Evolutionary conservation across 2,888 invertebrate genomes (phyloP).

Genomic region (Netelia inedita): DNA sequence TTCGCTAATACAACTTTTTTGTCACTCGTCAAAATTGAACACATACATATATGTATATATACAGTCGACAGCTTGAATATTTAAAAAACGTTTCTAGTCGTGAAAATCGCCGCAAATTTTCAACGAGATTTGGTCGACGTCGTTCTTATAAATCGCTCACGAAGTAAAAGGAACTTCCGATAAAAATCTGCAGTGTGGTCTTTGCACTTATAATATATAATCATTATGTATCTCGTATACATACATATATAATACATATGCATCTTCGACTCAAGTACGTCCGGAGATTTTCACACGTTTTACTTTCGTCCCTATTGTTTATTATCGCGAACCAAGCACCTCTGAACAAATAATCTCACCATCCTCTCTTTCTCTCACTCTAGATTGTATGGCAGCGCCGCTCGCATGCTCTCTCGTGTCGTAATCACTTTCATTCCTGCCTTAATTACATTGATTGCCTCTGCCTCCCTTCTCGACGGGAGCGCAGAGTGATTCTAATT

Average conservation of each 20-base stretch:
- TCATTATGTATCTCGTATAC: conserved; percentile 11
- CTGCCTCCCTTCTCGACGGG: conserved; percentile 20
- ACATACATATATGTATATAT: conserved; percentile 17
- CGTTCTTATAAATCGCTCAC: conserved; percentile 21
- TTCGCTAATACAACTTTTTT: not conserved
- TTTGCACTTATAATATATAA: conserved; percentile 18
- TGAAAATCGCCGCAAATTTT: conserved; percentile 22
- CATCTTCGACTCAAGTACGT: conserved; percentile 29
- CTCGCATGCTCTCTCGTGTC: conserved; percentile 55
- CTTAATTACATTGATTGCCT: conserved; percentile 69
- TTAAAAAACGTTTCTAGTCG: conserved; percentile 3
- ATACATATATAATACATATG: conserved; percentile 13
- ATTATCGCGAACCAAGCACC: conserved; percentile 58
- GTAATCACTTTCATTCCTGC: conserved; percentile 70
- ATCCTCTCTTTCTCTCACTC: conserved; percentile 32
- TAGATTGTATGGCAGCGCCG: conserved; percentile 25
- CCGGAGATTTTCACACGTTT: conserved; percentile 66
- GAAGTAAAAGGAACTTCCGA: conserved; percentile 58
- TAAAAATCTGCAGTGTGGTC: conserved; percentile 47
- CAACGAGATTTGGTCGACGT: conserved; percentile 49
- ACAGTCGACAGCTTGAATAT: not conserved
- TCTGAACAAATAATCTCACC: conserved; percentile 64
- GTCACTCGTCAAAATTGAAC: not conserved
- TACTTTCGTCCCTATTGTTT: conserved; percentile 68
- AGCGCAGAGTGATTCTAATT: conserved; percentile 56